Base-by-base conservation (phyloP, 2,113 vertebrate genomes). In the Rhabdomys dilectus region DNA sequence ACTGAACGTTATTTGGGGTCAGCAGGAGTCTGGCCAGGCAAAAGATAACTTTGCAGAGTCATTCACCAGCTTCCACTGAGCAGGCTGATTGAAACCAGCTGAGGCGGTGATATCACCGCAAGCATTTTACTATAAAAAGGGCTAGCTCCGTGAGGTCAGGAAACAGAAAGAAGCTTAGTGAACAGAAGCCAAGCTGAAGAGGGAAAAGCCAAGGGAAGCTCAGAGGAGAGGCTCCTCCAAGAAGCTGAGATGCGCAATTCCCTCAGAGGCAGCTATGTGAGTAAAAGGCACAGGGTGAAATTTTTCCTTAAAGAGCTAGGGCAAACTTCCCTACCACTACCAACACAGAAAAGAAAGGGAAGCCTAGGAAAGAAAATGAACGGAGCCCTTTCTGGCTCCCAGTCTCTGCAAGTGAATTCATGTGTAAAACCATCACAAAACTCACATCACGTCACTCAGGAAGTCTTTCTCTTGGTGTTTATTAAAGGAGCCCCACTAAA, bases 51-150 rank as follows among this genome's bases (percentile, higher is more conserved):
- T 92, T 92, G 94, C 91, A 92, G 85, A 96, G 89, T 96, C 96
- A 96, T 92, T 91, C 89, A 72, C 81, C 94, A 89, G 89, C 86
- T 91, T 94, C 93, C 56, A 91, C 60, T 24, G 36, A 82, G 93
- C 93, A 88, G 56, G 76, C 70, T 92, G 94, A 97, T 93, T 93
- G 92, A 97, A 97, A 92, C 94, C 97, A 97, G 94, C 95, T 97
- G 96, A 88, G 91, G 70, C 11, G 56, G 86, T 96, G 97, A 97
- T 81, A 91, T 98, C 97, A 97, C 94, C 93, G 68, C 64, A 64
- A n/a, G 53, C 95, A 72, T 96, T 95, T 96, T 81, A 96, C 97
- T 97, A 96, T 96, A 96, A 96, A 97, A 98, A 98, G 94, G 95
- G 96, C 76, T 87, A 96, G 92, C 91, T 72, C 97, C 36, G 76